Percentiles rank a stretch among this genome's conserved stretches.
These are phyloP conservation scores for Peromyscus leucopus DNA, from an alignment of 2,113 vertebrate genomes.

Conservation along the genomic window DNA sequence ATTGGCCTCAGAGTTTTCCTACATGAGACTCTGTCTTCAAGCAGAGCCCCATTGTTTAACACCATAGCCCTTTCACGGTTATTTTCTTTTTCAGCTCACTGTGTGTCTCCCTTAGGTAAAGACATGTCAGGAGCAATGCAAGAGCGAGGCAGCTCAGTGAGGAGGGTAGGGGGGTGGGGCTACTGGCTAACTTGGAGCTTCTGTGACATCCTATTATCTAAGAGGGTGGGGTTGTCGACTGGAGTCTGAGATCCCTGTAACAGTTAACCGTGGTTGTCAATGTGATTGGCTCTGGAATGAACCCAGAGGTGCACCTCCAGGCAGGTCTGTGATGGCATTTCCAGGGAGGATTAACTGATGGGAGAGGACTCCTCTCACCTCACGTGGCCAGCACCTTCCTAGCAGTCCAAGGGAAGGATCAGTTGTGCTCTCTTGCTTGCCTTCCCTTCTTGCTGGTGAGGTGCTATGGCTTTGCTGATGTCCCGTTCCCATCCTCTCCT, in stretches of 20 bases:
- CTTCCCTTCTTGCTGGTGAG: background rate
- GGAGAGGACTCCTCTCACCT: background rate
- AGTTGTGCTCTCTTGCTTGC: background rate
- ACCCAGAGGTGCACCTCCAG: too few relatives aligned
- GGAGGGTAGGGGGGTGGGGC: too few relatives aligned
- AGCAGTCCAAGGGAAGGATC: background rate
- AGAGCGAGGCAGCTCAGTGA: background rate
- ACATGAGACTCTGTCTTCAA: background rate
- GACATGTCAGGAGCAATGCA: background rate
- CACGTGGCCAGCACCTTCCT: background rate
- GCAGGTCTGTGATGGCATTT: background rate
- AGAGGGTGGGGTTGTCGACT: background rate
- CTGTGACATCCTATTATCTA: background rate
- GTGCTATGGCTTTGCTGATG: background rate
- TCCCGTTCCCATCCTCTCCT: background rate
- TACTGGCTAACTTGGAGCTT: background rate
- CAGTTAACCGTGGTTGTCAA: background rate
- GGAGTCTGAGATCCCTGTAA: background rate
- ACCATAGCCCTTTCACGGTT: background rate
- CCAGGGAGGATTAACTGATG: background rate
- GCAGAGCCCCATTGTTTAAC: background rate
- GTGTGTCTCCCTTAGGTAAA: background rate
- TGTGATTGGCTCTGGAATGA: background rate
- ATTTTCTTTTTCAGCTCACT: background rate
- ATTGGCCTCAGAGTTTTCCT: slow-evolving; percentile 12